A percentile compares a stretch with the other conserved stretches of the same genome.
These are phyloP conservation scores for Abrostola tripartita DNA, from an alignment of 2,888 invertebrate genomes.

Conservation along the genomic window DNA sequence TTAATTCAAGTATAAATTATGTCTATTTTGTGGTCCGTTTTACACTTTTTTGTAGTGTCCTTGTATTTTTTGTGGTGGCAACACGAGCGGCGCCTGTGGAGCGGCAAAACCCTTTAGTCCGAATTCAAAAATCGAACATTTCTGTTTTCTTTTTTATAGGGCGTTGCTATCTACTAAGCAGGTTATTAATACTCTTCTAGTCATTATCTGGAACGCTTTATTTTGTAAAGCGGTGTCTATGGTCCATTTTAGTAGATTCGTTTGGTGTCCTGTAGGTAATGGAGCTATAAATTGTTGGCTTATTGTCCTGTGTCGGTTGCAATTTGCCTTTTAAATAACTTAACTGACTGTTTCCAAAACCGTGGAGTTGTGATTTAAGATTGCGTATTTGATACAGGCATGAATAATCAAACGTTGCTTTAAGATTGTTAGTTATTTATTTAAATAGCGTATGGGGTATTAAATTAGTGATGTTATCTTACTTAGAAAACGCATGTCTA, in stretches of 20 bases:
- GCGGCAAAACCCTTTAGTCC: constrained; percentile 81
- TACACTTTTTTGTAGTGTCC: constrained; percentile 81
- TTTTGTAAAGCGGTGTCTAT: constrained; percentile 69
- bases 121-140: constrained; percentile 72
- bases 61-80: constrained; percentile 77
- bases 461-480: constrained; percentile 10
- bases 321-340: constrained; percentile 55
- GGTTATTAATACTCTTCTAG: constrained; percentile 81
- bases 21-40: constrained; percentile 82
- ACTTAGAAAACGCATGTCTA: constrained; percentile 7
- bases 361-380: constrained; percentile 15
- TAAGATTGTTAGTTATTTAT: constrained; percentile 1
- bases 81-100: constrained; percentile 81
- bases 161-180: constrained; percentile 57
- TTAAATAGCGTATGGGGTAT: constrained; percentile 6
- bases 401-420: constrained; percentile 1
- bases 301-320: constrained; percentile 55
- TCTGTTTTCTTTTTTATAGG: constrained; percentile 56
- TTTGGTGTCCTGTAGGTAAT: constrained; percentile 60
- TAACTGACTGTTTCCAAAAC: constrained; percentile 24
- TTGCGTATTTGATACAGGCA: constrained; percentile 4
- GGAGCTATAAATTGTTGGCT: constrained; percentile 62
- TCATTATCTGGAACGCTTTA: constrained; percentile 80
- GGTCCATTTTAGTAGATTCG: constrained; percentile 65
- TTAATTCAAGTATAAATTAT: constrained; percentile 86